phyloP scores from a whole-genome alignment of 2,797 vertebrate species.

The Leontopithecus rosalia region DNA sequence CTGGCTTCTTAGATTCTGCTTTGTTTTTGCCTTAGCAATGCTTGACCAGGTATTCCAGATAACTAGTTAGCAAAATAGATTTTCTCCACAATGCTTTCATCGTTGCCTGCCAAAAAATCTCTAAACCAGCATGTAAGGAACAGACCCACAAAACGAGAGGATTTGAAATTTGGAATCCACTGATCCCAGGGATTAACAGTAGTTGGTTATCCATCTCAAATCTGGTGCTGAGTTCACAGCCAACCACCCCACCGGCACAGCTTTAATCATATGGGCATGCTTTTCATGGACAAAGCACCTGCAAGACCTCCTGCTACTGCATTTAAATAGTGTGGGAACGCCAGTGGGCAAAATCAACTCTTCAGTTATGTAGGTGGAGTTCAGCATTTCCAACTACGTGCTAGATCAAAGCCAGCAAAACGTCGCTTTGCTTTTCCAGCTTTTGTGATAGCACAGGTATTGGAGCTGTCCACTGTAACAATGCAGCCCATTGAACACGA shows the following conservation, averaged over 20 bases:
- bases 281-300: constrained; percentile 94
- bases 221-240: too few species aligned
- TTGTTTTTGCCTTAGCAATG: constrained; percentile 85
- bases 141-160: constrained; percentile 94
- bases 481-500: too few species aligned
- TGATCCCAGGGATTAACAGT: constrained; percentile 90
- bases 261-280: constrained; percentile 87
- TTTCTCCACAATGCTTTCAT: constrained; percentile 92
- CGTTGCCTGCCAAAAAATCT: constrained; percentile 93
- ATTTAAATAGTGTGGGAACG: constrained; percentile 98
- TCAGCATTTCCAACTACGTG: constrained; percentile 93
- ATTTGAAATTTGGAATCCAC: constrained; percentile 94
- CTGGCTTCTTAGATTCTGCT: constrained; percentile 78
- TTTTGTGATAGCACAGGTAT: too few species aligned
- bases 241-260: constrained; percentile 75
- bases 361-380: constrained; percentile 93
- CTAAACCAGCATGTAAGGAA: constrained; percentile 93
- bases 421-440: constrained; percentile 87
- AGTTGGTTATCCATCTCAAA: constrained; percentile 62
- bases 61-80: constrained; percentile 93
- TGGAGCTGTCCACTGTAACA: too few species aligned
- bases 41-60: constrained; percentile 93
- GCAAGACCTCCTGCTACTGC: constrained; percentile 94
- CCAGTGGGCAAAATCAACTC: constrained; percentile 97
- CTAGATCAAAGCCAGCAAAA: constrained; percentile 94